Conservation (phyloP, 2,888 invertebrate genomes). For the Cephus pygmeus region DNA sequence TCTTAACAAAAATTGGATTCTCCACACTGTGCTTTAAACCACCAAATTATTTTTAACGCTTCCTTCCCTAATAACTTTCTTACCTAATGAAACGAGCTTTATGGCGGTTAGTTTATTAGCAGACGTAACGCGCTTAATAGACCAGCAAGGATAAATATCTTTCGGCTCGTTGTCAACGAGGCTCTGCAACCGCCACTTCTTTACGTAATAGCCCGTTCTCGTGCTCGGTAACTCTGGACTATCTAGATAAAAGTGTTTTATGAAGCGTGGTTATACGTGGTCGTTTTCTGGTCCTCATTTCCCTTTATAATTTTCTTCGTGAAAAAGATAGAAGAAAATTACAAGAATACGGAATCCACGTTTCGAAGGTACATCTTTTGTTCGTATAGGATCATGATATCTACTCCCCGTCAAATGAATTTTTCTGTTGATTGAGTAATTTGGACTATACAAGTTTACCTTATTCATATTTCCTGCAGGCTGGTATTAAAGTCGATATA, state of each 20-base stretch:
- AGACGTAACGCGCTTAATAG: neutral
- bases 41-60: neutral
- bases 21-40: neutral
- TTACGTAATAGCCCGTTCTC: constrained; percentile 52
- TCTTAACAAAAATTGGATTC: neutral
- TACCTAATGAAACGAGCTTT: neutral
- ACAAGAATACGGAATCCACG: neutral
- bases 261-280: constrained; percentile 26
- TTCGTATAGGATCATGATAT: neutral
- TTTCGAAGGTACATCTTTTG: neutral
- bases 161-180: neutral
- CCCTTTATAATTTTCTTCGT: neutral
- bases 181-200: constrained; percentile 19
- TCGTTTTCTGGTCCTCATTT: neutral
- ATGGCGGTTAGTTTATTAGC: neutral
- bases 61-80: constrained; percentile 1
- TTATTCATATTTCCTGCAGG: too few relatives aligned
- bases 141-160: neutral
- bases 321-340: neutral
- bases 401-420: too few relatives aligned
- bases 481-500: too few relatives aligned
- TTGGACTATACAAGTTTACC: too few relatives aligned
- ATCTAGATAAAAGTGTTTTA: constrained; percentile 52
- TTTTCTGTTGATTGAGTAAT: too few relatives aligned
- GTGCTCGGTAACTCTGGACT: constrained; percentile 43